These are phyloP conservation scores for Argya squamiceps DNA, from an alignment of 2,797 vertebrate genomes.

Conservation along the genomic window DNA sequence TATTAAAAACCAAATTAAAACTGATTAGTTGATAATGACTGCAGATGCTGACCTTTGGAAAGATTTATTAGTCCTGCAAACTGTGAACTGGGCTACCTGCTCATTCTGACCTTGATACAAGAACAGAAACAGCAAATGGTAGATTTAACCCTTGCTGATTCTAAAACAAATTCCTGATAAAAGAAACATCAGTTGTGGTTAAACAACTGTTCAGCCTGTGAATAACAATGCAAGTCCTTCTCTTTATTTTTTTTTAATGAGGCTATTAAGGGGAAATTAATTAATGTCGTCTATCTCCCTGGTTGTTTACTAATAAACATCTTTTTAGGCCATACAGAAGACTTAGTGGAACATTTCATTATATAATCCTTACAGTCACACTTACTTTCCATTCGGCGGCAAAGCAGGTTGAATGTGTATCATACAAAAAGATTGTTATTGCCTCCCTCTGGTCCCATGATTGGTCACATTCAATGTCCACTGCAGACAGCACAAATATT, in stretches of 20 bases:
- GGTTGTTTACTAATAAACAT: not conserved
- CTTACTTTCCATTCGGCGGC: not conserved
- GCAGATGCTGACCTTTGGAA: constrained; percentile 68
- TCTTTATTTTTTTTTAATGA: not conserved
- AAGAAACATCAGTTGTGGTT: not conserved
- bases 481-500: not conserved
- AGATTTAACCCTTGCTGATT: constrained; percentile 65
- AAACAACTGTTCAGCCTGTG: not conserved
- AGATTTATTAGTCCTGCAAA: constrained; percentile 69
- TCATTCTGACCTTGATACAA: constrained; percentile 62
- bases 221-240: not conserved
- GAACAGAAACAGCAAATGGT: constrained; percentile 47
- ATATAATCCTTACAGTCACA: not conserved
- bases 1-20: constrained; percentile 71
- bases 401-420: not conserved
- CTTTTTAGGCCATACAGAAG: not conserved
- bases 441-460: not conserved
- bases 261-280: not conserved
- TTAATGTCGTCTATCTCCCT: not conserved
- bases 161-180: constrained; percentile 21
- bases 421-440: not conserved
- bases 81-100: constrained; percentile 55
- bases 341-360: not conserved
- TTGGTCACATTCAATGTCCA: not conserved
- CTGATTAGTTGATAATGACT: constrained; percentile 67